Evolutionary conservation across 2,888 invertebrate species (phyloP).

Genomic region (Amorpha juglandis): DNA sequence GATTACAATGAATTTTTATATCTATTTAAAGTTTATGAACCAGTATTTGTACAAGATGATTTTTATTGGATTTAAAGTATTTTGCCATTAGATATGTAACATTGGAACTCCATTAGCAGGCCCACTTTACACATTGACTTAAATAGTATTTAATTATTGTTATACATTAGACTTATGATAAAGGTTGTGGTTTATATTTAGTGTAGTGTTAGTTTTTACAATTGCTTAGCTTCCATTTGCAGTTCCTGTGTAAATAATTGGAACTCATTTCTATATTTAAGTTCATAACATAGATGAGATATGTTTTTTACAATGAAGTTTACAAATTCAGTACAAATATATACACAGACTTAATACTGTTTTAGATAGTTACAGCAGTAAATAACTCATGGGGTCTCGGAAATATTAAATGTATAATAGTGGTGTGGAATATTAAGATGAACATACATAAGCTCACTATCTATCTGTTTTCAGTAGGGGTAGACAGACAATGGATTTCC

Average conservation of each 20-base stretch:
- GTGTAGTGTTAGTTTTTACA: slow-evolving; percentile 6
- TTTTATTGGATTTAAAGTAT: not conserved
- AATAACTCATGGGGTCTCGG: not conserved
- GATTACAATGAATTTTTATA: too few species aligned
- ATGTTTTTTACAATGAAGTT: not conserved
- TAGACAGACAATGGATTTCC: too few species aligned
- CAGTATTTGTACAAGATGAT: too few species aligned
- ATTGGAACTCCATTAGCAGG: not conserved
- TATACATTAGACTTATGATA: not conserved
- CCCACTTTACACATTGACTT: not conserved
- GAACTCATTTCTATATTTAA: slow-evolving; percentile 19
- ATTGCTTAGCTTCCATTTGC: slow-evolving; percentile 19
- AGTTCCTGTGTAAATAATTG: slow-evolving; percentile 21
- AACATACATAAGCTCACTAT: not conserved
- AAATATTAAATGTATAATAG: not conserved
- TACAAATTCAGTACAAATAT: not conserved
- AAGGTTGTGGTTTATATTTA: slow-evolving; percentile 14
- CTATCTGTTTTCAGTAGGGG: too few species aligned
- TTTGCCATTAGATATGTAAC: not conserved
- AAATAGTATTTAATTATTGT: not conserved
- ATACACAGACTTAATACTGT: not conserved
- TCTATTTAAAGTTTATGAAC: too few species aligned
- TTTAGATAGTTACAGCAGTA: not conserved
- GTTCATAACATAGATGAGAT: slow-evolving; percentile 7
- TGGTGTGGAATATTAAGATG: not conserved